Percentiles rank a stretch among this genome's conserved stretches.
These are phyloP conservation scores for Butorides virescens DNA, from an alignment of 2,113 vertebrate genomes.

Conservation along the genomic window DNA sequence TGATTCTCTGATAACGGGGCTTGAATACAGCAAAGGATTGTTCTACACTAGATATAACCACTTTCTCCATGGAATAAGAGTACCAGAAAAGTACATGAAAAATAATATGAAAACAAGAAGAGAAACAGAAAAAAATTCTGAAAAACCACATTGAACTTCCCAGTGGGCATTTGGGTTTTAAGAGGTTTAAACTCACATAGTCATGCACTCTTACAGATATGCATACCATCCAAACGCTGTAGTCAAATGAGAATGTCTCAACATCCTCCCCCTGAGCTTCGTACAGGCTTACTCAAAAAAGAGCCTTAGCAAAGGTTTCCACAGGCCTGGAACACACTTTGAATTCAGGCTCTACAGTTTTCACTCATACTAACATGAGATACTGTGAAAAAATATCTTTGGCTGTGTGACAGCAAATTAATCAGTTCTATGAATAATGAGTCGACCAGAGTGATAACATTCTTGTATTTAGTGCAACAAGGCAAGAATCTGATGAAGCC, in stretches of 20 bases:
- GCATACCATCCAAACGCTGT: fast-evolving
- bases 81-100: not conserved
- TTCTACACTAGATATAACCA: not conserved
- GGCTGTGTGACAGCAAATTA: not conserved
- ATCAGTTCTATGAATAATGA: not conserved
- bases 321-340: not conserved
- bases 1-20: not conserved
- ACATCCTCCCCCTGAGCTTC: not conserved
- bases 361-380: not conserved
- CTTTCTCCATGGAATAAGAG: not conserved
- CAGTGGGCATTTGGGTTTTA: not conserved
- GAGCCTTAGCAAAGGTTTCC: not conserved
- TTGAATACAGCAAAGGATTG: not conserved
- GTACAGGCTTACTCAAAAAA: not conserved
- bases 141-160: not conserved
- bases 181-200: not conserved
- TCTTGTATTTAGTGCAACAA: not conserved
- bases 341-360: not conserved
- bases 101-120: not conserved
- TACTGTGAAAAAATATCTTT: not conserved
- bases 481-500: not conserved
- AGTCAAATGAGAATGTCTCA: not conserved
- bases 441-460: not conserved
- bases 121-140: not conserved
- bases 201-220: fast-evolving